Evolutionary conservation across 2,888 invertebrate genomes (phyloP).

Genomic region (Encarsia formosa): DNA sequence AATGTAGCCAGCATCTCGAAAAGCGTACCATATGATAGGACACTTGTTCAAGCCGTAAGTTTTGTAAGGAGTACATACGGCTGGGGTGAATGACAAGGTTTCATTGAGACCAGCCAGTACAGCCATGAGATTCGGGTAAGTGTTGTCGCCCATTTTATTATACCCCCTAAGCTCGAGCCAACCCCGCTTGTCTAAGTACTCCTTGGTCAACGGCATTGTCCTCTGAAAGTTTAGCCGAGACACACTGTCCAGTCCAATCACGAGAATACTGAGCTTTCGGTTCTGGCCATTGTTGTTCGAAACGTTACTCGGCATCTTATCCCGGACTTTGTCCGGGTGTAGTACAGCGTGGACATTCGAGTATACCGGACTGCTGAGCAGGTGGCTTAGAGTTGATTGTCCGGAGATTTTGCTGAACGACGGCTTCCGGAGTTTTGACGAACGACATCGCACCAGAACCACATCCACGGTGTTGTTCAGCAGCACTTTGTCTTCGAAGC

Average conservation of each 20-base stretch:
- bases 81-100: conserved; percentile 52
- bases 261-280: conserved; percentile 64
- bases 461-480: conserved; percentile 50
- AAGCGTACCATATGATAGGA: conserved; percentile 75
- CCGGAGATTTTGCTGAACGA: conserved; percentile 35
- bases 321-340: conserved; percentile 54
- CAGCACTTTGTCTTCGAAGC: conserved; percentile 48
- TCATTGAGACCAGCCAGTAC: conserved; percentile 66
- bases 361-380: conserved; percentile 45
- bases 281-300: neutral
- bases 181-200: conserved; percentile 63
- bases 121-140: conserved; percentile 86
- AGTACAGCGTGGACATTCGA: conserved; percentile 59
- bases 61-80: conserved; percentile 53
- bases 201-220: conserved; percentile 69
- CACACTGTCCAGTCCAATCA: conserved; percentile 82
- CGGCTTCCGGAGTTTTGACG: conserved; percentile 29
- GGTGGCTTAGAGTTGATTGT: conserved; percentile 32
- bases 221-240: conserved; percentile 74
- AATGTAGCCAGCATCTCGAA: conserved; percentile 65
- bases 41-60: conserved; percentile 62
- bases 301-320: conserved; percentile 29
- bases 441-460: conserved; percentile 54
- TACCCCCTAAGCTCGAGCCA: conserved; percentile 75
- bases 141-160: conserved; percentile 80